These are phyloP conservation scores for Pelodytes ibericus DNA, from an alignment of 2,797 vertebrate genomes.

Conservation along the genomic window DNA sequence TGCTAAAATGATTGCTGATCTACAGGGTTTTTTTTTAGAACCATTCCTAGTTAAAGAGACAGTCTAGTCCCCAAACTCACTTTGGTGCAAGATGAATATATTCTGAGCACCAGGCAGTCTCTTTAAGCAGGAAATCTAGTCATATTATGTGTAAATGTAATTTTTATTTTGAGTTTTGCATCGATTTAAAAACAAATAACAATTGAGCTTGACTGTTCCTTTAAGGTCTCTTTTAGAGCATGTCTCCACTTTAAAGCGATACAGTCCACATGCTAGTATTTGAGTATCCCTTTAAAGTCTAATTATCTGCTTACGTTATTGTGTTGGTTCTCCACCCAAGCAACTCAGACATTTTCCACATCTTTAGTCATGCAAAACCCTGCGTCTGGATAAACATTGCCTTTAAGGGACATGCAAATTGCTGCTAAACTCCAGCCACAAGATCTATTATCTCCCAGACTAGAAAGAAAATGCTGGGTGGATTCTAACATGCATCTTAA, in stretches of 20 bases:
- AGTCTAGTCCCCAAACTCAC: too few relatives aligned
- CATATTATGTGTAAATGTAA: too few relatives aligned
- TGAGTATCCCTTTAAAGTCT: background rate
- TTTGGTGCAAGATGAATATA: too few relatives aligned
- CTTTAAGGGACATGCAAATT: slow-evolving; percentile 40
- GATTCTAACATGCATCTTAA: background rate
- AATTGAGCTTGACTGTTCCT: too few relatives aligned
- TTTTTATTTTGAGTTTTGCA: too few relatives aligned
- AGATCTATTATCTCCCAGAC: slow-evolving; percentile 1
- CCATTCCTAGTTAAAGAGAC: too few relatives aligned
- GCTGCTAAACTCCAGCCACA: background rate
- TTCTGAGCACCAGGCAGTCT: too few relatives aligned
- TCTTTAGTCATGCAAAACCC: slow-evolving; percentile 38
- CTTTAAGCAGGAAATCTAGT: too few relatives aligned
- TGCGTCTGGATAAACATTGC: slow-evolving; percentile 19
- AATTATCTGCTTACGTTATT: slow-evolving; percentile 30
- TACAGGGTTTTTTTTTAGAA: too few relatives aligned
- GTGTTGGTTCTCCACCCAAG: slow-evolving; percentile 25
- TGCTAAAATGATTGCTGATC: too few relatives aligned
- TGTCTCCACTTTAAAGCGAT: background rate
- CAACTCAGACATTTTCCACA: slow-evolving; percentile 22
- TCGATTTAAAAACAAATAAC: too few relatives aligned
- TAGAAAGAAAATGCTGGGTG: background rate
- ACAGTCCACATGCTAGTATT: background rate
- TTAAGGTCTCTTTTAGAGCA: too few relatives aligned